These are phyloP conservation scores for Saxidomus purpurata DNA, from an alignment of 1,140 invertebrate genomes.

Conservation along the genomic window DNA sequence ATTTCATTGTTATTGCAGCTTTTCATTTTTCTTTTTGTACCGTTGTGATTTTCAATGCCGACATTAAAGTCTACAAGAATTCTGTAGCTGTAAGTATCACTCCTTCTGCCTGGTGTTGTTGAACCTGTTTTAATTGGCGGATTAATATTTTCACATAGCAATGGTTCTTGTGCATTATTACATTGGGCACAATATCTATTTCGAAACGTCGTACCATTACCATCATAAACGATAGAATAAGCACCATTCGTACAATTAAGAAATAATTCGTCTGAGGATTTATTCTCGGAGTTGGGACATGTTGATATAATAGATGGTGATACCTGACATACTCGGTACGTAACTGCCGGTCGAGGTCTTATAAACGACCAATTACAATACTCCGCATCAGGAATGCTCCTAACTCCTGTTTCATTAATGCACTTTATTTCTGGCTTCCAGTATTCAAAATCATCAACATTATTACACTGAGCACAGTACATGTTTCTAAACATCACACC, in stretches of 20 bases:
- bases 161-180: not conserved
- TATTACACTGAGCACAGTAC: slow-evolving; percentile 43
- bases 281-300: not conserved
- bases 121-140: not conserved
- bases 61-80: not conserved
- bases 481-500: slow-evolving; percentile 31
- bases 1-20: not conserved
- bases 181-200: slow-evolving; percentile 9
- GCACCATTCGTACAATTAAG: slow-evolving; percentile 1
- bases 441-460: not conserved
- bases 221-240: not conserved
- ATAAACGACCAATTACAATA: not conserved
- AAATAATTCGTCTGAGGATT: not conserved
- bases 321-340: not conserved
- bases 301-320: not conserved
- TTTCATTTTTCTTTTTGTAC: not conserved
- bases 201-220: not conserved
- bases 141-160: not conserved
- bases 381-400: not conserved
- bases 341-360: not conserved
- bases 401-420: not conserved
- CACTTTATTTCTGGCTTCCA: slow-evolving; percentile 16
- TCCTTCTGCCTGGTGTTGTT: not conserved
- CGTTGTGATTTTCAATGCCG: not conserved
- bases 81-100: not conserved